Conservation (phyloP, 2,113 vertebrate genomes). For the Melanerpes aurifrons region DNA sequence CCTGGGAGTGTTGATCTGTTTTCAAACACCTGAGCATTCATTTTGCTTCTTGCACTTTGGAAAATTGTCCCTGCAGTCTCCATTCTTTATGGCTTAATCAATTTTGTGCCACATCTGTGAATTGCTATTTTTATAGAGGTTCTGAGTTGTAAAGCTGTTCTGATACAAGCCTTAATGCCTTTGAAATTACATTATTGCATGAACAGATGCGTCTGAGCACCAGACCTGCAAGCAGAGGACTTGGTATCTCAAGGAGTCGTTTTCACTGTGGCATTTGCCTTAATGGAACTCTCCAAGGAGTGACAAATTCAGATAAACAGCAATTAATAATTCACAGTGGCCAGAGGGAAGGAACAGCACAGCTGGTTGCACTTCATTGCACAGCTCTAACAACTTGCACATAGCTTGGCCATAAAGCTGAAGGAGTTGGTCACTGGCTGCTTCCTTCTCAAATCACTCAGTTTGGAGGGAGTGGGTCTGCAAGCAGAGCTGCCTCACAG, state of each 20-base stretch:
- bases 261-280: constrained; percentile 12
- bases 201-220: constrained; percentile 16
- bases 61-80: not conserved
- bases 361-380: not conserved
- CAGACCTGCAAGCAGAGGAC: not conserved
- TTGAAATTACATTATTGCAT: not conserved
- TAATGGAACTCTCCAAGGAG: constrained; percentile 39
- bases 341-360: constrained; percentile 8
- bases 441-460: not conserved
- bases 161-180: constrained; percentile 5
- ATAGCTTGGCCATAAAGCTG: not conserved
- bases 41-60: not conserved
- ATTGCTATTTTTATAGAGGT: not conserved
- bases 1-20: not conserved
- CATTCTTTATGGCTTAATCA: constrained; percentile 7
- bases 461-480: not conserved
- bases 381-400: not conserved
- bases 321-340: constrained; percentile 59
- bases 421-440: not conserved
- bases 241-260: not conserved
- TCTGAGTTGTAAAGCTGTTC: not conserved
- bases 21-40: not conserved
- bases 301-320: constrained; percentile 45
- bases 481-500: not conserved
- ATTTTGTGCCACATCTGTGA: not conserved